A percentile compares a stretch with the other conserved stretches of the same genome.
These are phyloP conservation scores for Drosophila meridionalis DNA, from an alignment of 2,888 invertebrate species.

Conservation along the genomic window DNA sequence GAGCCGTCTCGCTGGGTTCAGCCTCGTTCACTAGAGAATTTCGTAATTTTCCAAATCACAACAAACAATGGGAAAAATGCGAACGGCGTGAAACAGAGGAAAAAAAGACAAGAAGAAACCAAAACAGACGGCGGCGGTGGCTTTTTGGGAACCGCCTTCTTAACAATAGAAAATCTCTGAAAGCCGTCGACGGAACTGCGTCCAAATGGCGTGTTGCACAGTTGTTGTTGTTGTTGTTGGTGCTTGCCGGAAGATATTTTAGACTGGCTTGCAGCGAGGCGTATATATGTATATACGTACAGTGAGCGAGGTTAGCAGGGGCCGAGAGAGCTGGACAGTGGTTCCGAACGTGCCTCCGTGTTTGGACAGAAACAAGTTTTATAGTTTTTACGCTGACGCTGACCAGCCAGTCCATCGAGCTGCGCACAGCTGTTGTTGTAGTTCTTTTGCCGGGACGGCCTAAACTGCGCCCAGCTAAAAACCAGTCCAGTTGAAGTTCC, in stretches of 20 bases:
- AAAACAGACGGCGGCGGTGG: conserved; percentile 35
- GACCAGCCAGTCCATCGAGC: conserved; percentile 35
- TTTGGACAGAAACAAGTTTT: conserved; percentile 62
- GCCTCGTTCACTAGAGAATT: conserved; percentile 46
- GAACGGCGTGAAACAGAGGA: conserved; percentile 33
- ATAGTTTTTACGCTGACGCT: conserved; percentile 51
- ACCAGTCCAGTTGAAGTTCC: conserved; percentile 14
- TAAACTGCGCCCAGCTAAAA: conserved; percentile 35
- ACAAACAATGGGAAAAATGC: conserved; percentile 56
- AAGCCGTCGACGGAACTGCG: conserved; percentile 63
- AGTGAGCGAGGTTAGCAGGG: neutral
- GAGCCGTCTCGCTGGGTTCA: conserved; percentile 10
- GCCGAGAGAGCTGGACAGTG: conserved; percentile 18
- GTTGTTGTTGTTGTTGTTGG: conserved; percentile 36
- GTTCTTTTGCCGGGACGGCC: conserved; percentile 51
- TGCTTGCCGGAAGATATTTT: conserved; percentile 60
- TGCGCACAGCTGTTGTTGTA: conserved; percentile 44
- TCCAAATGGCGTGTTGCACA: conserved; percentile 32
- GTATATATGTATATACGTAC: neutral
- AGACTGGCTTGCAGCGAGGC: conserved; percentile 52
- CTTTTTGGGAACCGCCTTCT: conserved; percentile 54
- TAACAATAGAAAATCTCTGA: conserved; percentile 59
- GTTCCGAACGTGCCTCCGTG: conserved; percentile 56
- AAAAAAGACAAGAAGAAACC: conserved; percentile 20
- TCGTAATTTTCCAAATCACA: conserved; percentile 62